phyloP scores from a whole-genome alignment of 2,113 vertebrate species.

The Nyctibius bracteatus region DNA sequence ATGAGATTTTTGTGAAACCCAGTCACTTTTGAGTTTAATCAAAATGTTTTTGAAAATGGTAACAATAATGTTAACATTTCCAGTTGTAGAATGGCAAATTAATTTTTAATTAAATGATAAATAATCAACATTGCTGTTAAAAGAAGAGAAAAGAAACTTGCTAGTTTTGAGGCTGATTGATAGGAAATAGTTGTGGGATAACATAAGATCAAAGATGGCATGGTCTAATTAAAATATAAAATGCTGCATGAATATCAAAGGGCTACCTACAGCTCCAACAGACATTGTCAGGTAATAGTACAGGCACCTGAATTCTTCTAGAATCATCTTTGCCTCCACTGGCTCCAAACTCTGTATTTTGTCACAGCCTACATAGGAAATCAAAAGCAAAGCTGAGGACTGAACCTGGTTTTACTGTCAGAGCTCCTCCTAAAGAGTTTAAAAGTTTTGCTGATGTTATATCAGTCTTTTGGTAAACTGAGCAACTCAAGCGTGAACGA shows the following conservation, averaged over 20 bases:
- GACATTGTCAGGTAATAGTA: neutral
- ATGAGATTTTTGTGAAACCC: neutral
- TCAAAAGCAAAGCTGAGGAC: neutral
- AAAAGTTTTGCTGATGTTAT: neutral
- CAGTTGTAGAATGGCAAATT: neutral
- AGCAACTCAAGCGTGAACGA: neutral
- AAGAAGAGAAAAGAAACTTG: neutral
- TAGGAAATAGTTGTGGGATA: neutral
- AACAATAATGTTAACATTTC: neutral
- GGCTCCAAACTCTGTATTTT: neutral
- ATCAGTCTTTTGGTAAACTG: neutral
- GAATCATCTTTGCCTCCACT: neutral
- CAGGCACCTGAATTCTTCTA: neutral
- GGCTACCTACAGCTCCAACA: neutral
- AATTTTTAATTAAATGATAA: constrained; percentile 29
- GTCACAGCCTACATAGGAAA: neutral
- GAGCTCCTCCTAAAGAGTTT: neutral
- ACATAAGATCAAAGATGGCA: neutral
- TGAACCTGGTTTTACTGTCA: neutral
- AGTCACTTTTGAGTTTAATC: neutral
- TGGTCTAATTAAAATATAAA: constrained; percentile 38
- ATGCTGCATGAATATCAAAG: neutral
- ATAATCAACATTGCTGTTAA: neutral
- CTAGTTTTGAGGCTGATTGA: neutral
- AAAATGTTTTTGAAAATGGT: neutral